Evolutionary conservation across 2,797 vertebrate species (phyloP).

Genomic region (Acanthornis magna): DNA sequence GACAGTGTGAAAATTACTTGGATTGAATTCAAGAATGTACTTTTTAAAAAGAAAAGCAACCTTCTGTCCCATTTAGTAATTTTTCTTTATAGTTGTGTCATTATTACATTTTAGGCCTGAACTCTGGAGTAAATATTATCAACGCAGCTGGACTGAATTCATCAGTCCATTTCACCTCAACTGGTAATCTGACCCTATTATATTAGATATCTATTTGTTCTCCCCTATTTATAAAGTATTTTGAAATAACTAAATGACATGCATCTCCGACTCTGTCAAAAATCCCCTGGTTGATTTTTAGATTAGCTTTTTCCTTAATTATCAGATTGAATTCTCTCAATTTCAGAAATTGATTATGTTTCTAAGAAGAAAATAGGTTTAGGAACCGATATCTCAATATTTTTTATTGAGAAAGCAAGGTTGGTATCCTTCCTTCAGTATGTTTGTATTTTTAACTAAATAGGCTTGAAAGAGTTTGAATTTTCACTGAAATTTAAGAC

Average conservation of each 20-base stretch:
- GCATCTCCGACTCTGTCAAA: background rate
- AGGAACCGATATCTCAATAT: background rate
- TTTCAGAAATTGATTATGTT: background rate
- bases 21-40: background rate
- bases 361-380: background rate
- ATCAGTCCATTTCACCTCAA: background rate
- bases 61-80: background rate
- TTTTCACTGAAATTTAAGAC: background rate
- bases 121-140: background rate
- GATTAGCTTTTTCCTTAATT: background rate
- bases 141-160: background rate
- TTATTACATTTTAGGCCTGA: background rate
- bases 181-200: background rate
- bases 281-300: background rate
- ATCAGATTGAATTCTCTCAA: background rate
- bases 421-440: background rate
- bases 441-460: background rate
- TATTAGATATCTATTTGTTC: background rate
- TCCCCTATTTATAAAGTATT: background rate
- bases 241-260: background rate
- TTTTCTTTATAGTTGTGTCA: background rate
- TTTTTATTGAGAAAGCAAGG: background rate
- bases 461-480: background rate
- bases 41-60: background rate
- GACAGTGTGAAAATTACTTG: background rate